Evolutionary conservation across 2,113 vertebrate species (phyloP), one percentile per base, ranked within the genome.

Genomic region (Heterotilapia buettikoferi): DNA sequence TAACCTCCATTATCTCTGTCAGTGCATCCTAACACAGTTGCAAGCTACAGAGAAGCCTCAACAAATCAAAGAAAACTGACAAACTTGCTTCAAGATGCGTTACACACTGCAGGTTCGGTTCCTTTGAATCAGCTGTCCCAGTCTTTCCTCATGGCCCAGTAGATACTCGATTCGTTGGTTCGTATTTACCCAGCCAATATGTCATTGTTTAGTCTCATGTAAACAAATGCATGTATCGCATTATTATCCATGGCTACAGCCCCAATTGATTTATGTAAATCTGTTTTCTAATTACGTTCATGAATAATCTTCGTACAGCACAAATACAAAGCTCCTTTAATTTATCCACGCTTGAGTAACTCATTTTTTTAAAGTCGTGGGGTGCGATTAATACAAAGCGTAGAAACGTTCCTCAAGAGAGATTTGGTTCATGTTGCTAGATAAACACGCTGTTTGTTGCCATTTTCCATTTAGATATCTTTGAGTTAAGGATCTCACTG

Each of bases 181-280:
- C 10, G 47, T 19, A 68, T 76, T 91, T 10, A 52, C 21, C 13
- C 12, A 33, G 31, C 40, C 57, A 33, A 18, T 29, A n/a, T 18
- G 21, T 45, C 6, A 83, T 56, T 54, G 31, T 84, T 86, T 52
- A 33, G 10, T 79, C 61, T 85, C 52, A 47, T 78, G 36, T 68
- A 82, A 89, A 88, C 80, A 90, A 87, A 89, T 76, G 18, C 45
- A 52, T 53, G 24, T 13, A 26, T 53, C 31, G 18, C 52, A 53
- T 76, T 83, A 78, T 90, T 84, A 57, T 89, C 56, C 36, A 6
- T 52, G n/a, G 29, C 57, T 54, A 12, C 9, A 57, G 66, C 81
- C 66, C 90, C 87, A 93, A 82, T 90, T n/a, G 61, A 68, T 86
- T 91, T 82, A 92, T 94, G 85, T 86, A 87, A 90, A 92, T 94